Evolutionary conservation across 35 echinoderm and acorn worm species (phyloP), one percentile per base, ranked within the genome.

Genomic region (Ptychodera flava): DNA sequence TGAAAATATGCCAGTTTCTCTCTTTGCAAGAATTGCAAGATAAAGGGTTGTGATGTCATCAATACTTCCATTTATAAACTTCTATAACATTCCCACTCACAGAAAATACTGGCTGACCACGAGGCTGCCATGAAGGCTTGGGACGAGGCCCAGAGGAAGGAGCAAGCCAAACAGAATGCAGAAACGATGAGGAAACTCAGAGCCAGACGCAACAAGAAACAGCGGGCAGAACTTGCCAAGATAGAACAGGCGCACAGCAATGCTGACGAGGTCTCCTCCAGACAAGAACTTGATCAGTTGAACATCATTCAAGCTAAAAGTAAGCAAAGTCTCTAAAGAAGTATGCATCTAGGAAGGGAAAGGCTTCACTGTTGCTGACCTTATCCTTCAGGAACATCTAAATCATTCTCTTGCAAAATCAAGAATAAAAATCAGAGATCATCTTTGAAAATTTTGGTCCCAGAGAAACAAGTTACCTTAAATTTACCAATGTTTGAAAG

Each of bases 301-400:
- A 98, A 98, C 80, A 87, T 89, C 34, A 86, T 98, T 32, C 90
- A 94, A 35, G 81, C 82, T 84, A 80, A 97, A 90, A 91, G 94
- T 96, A 33, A 85, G 35, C 35, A 78, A 88, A 28, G 75, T 81
- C 64, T n/a, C n/a, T n/a, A n/a, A n/a, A n/a, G n/a, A n/a, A n/a
- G n/a, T n/a, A n/a, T n/a, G n/a, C n/a, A n/a, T n/a, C n/a, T n/a
- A n/a, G n/a, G n/a, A n/a, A n/a, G n/a, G n/a, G n/a, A n/a, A n/a
- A n/a, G n/a, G n/a, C n/a, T n/a, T n/a, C n/a, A n/a, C n/a, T n/a
- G n/a, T n/a, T n/a, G n/a, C n/a, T n/a, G n/a, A n/a, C n/a, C n/a
- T n/a, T n/a, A n/a, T n/a, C n/a, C n/a, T n/a, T n/a, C n/a, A n/a
- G n/a, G n/a, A n/a, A n/a, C n/a, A n/a, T n/a, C n/a, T n/a, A n/a